Conservation (phyloP, 2,797 vertebrate species). For the Babyrousa celebensis region DNA sequence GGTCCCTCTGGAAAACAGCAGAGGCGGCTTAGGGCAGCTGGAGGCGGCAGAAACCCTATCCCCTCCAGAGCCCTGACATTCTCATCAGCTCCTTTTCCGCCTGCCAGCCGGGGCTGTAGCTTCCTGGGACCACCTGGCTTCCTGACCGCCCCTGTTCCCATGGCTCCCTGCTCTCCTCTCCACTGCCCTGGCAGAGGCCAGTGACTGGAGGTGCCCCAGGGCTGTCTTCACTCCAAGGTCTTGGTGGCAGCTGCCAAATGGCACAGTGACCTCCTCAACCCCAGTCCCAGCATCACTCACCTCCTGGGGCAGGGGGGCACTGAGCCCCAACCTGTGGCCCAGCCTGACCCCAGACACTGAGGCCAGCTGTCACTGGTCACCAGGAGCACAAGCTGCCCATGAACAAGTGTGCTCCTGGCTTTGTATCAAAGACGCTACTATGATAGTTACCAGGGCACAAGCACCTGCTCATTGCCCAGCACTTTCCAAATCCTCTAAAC, state of each 20-base stretch:
- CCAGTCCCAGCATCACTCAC: not conserved
- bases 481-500: conserved; percentile 2
- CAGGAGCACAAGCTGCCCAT: not conserved
- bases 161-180: conserved; percentile 42
- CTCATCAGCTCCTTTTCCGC: conserved; percentile 74
- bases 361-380: conserved; percentile 46
- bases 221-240: conserved; percentile 75
- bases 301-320: not conserved
- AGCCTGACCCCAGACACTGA: conserved; percentile 71
- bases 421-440: not conserved
- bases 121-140: conserved; percentile 81
- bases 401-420: conserved; percentile 45
- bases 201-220: not conserved
- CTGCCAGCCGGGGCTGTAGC: conserved; percentile 45
- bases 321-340: conserved; percentile 45
- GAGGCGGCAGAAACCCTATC: conserved; percentile 91
- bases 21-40: conserved; percentile 90
- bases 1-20: conserved; percentile 86
- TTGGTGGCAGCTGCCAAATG: conserved; percentile 60
- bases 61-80: conserved; percentile 83
- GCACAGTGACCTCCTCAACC: conserved; percentile 73
- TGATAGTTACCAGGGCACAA: not conserved
- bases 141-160: conserved; percentile 50
- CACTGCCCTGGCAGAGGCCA: not conserved
- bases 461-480: conserved; percentile 5